Evolutionary conservation across 2,888 invertebrate genomes (phyloP).

Genomic region (Lepidochitona cinerea): DNA sequence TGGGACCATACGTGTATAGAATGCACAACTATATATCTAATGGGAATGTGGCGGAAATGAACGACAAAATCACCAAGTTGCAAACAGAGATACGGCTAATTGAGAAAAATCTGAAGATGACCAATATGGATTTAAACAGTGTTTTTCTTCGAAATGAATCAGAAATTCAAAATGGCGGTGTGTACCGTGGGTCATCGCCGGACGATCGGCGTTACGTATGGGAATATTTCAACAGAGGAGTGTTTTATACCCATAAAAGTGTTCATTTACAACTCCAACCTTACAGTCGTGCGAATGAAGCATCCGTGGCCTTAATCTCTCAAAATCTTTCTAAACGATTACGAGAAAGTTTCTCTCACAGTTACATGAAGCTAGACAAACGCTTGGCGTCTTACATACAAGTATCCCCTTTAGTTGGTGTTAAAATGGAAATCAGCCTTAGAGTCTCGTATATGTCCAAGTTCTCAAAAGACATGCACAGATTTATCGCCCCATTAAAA

Average conservation of each 20-base stretch:
- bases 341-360: not conserved
- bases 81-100: conserved; percentile 5
- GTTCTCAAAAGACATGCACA: not conserved
- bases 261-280: not conserved
- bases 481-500: not conserved
- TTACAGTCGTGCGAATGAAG: not conserved
- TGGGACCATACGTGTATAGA: conserved; percentile 85
- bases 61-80: conserved; percentile 82
- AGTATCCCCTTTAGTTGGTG: not conserved
- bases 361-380: not conserved
- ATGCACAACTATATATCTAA: conserved; percentile 90
- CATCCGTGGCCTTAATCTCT: not conserved
- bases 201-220: not conserved
- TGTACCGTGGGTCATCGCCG: not conserved
- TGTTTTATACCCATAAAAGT: not conserved
- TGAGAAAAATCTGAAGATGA: not conserved
- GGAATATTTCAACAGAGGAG: not conserved
- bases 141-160: no score
- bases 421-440: not conserved
- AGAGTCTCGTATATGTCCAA: not conserved
- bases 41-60: conserved; percentile 70
- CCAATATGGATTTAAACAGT: not conserved
- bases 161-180: not conserved
- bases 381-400: not conserved
- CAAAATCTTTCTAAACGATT: not conserved